These are phyloP conservation scores for Choloepus hoffmanni DNA, from an alignment of 2,113 vertebrate genomes.

Conservation along the genomic window DNA sequence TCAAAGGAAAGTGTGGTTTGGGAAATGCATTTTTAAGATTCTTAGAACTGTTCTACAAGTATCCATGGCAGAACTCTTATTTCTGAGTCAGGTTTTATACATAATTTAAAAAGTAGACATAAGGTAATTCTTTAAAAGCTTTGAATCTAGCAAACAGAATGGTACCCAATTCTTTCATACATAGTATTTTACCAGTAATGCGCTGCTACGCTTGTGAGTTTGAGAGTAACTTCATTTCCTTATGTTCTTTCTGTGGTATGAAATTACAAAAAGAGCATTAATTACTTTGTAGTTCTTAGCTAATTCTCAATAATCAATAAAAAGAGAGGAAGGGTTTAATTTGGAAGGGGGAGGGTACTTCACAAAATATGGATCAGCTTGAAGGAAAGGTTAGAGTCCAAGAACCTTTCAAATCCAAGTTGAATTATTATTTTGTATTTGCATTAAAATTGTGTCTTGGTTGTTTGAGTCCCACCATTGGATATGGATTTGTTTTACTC, in stretches of 20 bases:
- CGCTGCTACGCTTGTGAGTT: conserved; percentile 19
- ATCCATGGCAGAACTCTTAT: conserved; percentile 50
- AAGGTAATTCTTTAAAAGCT: conserved; percentile 66
- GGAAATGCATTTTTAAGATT: conserved; percentile 80
- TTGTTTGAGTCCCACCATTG: not conserved
- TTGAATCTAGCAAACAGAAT: conserved; percentile 1
- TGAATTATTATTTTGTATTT: conserved; percentile 32
- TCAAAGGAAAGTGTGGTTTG: conserved; percentile 70
- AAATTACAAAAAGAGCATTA: conserved; percentile 21
- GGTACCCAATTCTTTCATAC: conserved; percentile 50
- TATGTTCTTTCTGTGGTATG: conserved; percentile 26
- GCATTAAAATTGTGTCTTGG: not conserved
- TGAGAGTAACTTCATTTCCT: conserved; percentile 29
- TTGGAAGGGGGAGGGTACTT: not conserved
- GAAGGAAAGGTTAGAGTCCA: not conserved
- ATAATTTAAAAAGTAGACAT: conserved; percentile 76
- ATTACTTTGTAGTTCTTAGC: not conserved
- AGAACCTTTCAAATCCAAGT: not conserved
- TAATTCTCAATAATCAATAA: not conserved
- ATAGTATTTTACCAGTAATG: not conserved
- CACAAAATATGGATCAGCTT: not conserved
- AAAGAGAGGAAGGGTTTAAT: not conserved
- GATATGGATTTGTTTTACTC: not conserved
- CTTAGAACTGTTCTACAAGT: conserved; percentile 61
- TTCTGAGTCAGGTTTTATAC: conserved; percentile 71